Percentiles rank a stretch among this genome's conserved stretches.
These are phyloP conservation scores for Ceramica pisi DNA, from an alignment of 2,888 invertebrate genomes.

Conservation along the genomic window DNA sequence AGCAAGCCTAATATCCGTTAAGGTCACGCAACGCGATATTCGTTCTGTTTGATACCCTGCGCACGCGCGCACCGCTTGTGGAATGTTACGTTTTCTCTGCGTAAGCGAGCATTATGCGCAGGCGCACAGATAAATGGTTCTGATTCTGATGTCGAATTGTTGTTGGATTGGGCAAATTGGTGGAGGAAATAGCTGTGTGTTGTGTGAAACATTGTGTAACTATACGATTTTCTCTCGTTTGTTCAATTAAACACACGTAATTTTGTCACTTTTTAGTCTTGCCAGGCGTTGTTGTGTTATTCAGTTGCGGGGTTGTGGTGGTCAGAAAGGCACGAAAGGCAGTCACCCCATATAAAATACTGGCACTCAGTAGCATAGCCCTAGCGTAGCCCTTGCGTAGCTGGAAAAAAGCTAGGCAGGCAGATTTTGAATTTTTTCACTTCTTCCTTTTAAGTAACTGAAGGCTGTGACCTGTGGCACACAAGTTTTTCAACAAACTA, in stretches of 20 bases:
- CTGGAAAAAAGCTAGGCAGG: too few relatives aligned
- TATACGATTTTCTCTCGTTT: neutral
- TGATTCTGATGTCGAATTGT: slow-evolving; percentile 43
- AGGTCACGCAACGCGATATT: slow-evolving; percentile 77
- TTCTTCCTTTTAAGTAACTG: neutral
- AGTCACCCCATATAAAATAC: too few relatives aligned
- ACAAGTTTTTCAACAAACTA: neutral
- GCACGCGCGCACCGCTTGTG: slow-evolving; percentile 74
- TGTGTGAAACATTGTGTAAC: neutral
- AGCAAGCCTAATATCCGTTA: slow-evolving; percentile 67
- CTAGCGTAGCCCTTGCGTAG: too few relatives aligned
- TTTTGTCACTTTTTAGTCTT: too few relatives aligned
- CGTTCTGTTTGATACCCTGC: slow-evolving; percentile 79
- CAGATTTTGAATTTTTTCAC: neutral
- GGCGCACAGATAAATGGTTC: slow-evolving; percentile 49
- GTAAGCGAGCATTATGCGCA: slow-evolving; percentile 60
- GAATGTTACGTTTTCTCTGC: slow-evolving; percentile 83
- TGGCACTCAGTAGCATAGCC: too few relatives aligned
- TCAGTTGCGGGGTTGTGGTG: too few relatives aligned
- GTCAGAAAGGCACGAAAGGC: too few relatives aligned
- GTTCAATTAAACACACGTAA: neutral
- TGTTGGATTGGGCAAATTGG: slow-evolving; percentile 27
- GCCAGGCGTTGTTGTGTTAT: too few relatives aligned
- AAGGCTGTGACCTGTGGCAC: too few relatives aligned
- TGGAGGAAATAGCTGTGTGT: neutral